Evolutionary conservation across 2,113 vertebrate species (phyloP).

Genomic region (Petaurus breviceps): DNA sequence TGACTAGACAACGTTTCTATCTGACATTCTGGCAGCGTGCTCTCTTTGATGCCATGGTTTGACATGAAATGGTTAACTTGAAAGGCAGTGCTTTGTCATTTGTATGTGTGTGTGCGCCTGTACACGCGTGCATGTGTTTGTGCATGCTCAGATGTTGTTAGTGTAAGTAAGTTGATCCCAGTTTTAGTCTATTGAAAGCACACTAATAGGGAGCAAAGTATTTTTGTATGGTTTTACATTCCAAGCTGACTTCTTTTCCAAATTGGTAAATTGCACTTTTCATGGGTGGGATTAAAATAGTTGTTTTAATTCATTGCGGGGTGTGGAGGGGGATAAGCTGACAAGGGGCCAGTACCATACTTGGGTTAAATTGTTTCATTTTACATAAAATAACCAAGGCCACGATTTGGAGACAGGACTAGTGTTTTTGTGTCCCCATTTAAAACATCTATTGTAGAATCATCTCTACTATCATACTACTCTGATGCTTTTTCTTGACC

Average conservation of each 20-base stretch:
- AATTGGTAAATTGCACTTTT: slow-evolving; percentile 31
- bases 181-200: slow-evolving; percentile 35
- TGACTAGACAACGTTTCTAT: slow-evolving; percentile 78
- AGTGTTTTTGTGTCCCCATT: neutral
- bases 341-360: neutral
- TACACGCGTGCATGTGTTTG: neutral
- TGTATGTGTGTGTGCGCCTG: neutral
- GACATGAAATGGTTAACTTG: slow-evolving; percentile 58
- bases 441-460: neutral
- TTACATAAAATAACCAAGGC: slow-evolving; percentile 35
- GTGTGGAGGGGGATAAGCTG: neutral
- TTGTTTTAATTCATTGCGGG: slow-evolving; percentile 11
- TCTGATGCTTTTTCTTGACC: neutral
- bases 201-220: slow-evolving; percentile 29
- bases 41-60: slow-evolving; percentile 39
- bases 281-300: neutral
- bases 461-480: neutral
- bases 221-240: slow-evolving; percentile 31
- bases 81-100: slow-evolving; percentile 20
- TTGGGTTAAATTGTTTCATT: slow-evolving; percentile 35
- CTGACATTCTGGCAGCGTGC: slow-evolving; percentile 74
- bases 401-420: neutral
- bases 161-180: slow-evolving; percentile 20
- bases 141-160: neutral
- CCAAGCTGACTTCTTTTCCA: slow-evolving; percentile 6